phyloP scores from a whole-genome alignment of 2,797 vertebrate species.

The Acanthis flammea region DNA sequence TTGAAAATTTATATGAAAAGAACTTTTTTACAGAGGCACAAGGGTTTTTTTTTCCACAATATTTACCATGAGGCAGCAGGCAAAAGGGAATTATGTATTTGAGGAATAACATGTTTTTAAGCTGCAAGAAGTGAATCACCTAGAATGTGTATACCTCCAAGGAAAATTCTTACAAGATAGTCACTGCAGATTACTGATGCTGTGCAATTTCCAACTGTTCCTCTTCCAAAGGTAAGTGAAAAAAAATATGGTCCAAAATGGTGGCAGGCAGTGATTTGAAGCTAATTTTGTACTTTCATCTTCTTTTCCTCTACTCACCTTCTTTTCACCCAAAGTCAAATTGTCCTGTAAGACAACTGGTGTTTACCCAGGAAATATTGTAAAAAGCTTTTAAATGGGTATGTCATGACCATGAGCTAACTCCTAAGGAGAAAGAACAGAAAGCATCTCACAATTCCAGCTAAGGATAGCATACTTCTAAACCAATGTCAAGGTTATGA shows the following conservation, averaged over 20 bases:
- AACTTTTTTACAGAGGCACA: background rate
- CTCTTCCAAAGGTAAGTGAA: background rate
- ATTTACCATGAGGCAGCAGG: background rate
- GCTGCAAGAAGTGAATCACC: background rate
- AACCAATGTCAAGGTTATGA: background rate
- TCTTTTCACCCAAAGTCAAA: background rate
- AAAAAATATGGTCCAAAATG: background rate
- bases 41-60: accelerated
- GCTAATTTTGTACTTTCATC: background rate
- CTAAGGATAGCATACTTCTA: background rate
- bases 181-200: background rate
- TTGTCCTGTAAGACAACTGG: background rate
- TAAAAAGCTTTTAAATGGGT: background rate
- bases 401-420: background rate
- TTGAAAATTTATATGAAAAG: background rate
- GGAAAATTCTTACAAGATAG: background rate
- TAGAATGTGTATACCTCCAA: background rate
- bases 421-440: background rate
- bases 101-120: background rate
- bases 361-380: background rate
- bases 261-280: background rate
- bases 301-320: background rate
- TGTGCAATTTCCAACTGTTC: background rate
- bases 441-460: background rate
- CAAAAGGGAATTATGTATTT: background rate